Evolutionary conservation across 1,140 invertebrate genomes (phyloP).

Genomic region (Tyrophagus putrescentiae): DNA sequence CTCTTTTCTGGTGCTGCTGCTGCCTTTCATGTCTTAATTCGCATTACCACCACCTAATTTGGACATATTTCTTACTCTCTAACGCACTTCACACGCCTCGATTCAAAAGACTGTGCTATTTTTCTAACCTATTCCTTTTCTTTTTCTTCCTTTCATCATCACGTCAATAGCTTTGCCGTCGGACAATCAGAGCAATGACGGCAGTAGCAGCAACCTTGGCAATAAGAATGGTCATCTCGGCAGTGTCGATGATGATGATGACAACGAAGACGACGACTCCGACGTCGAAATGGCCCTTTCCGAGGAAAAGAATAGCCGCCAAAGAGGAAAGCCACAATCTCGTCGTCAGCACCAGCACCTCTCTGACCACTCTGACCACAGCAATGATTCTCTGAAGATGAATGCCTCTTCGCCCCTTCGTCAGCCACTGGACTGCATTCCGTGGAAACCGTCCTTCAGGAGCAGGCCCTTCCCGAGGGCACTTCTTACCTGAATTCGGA

Average conservation of each 20-base stretch:
- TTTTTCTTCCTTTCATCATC: not conserved
- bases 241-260: not conserved
- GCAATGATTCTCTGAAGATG: not conserved
- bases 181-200: not conserved
- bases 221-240: too few relatives aligned
- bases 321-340: not conserved
- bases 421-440: constrained; percentile 15
- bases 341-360: not conserved
- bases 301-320: not conserved
- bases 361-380: not conserved
- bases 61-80: constrained; percentile 3
- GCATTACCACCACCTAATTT: too few relatives aligned
- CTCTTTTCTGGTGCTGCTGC: not conserved
- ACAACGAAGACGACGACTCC: not conserved
- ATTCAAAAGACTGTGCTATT: too few relatives aligned
- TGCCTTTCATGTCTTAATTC: not conserved
- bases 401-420: not conserved
- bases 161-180: not conserved
- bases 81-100: too few relatives aligned
- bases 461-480: not conserved
- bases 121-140: too few relatives aligned
- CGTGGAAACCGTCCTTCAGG: constrained; percentile 13
- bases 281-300: not conserved
- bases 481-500: not conserved
- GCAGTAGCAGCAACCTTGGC: too few relatives aligned